Evolutionary conservation across 2,113 vertebrate genomes (phyloP), one percentile per base, ranked within the genome.

Genomic region (Cochlearius cochlearius): DNA sequence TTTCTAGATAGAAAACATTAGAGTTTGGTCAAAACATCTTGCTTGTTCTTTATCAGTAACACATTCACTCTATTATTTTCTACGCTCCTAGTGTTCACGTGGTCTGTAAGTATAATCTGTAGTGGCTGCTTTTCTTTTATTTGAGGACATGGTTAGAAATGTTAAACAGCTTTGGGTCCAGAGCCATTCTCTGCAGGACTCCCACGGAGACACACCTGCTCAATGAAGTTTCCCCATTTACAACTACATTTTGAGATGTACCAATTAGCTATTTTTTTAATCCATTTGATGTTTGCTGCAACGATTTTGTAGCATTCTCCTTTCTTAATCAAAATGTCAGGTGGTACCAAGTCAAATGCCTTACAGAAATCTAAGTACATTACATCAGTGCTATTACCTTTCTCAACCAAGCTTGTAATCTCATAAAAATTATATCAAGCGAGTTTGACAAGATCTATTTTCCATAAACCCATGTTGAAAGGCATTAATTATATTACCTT

Each of bases 401-500:
- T 95, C 75, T 94, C 93, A 95, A 71, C 95, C 95, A 96, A 95
- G 93, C 96, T 97, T 96, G 90, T 95, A 95, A 97, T 97, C 95
- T 96, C 94, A 95, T 97, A 94, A 96, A 97, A 96, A 88, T 83
- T 27, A 96, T 96, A 97, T 92, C 95, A 95, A 96, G 96, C n/a
- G 69, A 86, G 88, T 95, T 96, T 96, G 96, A 97, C 95, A 96
- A 97, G 96, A 96, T 93, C 95, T 96, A 95, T 96, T 97, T 97
- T 97, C 96, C 96, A 95, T 86, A 96, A 96, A 96, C 88, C 92
- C 86, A 66, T 90, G 92, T 93, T 97, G 96, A 97, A 96, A 96
- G 95, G 96, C 96, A 95, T 95, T 97, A 97, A 97, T 97, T 97
- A 97, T 92, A 97, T 96, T 97, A 97, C 96, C 96, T 96, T 96